These are phyloP conservation scores for Lobophora halterata DNA, from an alignment of 2,888 invertebrate species.

Conservation along the genomic window DNA sequence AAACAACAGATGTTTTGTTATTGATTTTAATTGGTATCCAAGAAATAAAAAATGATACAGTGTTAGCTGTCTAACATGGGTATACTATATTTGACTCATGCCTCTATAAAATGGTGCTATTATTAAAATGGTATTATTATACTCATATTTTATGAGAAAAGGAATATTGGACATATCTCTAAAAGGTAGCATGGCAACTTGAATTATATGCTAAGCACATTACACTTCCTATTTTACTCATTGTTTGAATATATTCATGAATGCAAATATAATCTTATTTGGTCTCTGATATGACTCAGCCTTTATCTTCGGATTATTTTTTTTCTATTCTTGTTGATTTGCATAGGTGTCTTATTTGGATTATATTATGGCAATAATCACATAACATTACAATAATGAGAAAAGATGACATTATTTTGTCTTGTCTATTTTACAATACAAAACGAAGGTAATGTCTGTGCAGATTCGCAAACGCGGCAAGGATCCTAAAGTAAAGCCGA, in stretches of 20 bases:
- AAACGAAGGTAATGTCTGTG: constrained; percentile 42
- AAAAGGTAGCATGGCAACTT: neutral
- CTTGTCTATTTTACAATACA: no score
- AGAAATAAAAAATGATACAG: no score
- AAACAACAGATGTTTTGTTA: neutral
- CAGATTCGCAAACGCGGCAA: constrained; percentile 85
- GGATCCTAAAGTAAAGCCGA: constrained; percentile 87
- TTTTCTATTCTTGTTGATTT: neutral
- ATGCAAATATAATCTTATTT: neutral
- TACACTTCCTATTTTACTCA: neutral
- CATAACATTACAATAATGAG: no score
- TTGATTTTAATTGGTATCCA: neutral
- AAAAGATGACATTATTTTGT: constrained; percentile 1
- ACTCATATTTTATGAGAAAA: neutral
- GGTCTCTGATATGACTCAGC: constrained; percentile 5
- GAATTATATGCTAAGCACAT: neutral
- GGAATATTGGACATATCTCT: constrained; percentile 1
- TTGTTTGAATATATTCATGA: neutral
- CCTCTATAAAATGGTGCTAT: constrained; percentile 2
- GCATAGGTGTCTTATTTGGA: no score
- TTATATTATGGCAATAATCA: neutral
- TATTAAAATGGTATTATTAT: neutral
- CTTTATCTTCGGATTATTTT: neutral
- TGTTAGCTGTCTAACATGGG: neutral
- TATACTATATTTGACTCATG: neutral